Evolutionary conservation across 2,797 vertebrate genomes (phyloP), one percentile per base, ranked within the genome.

Genomic region (Gymnothorax reevesii): DNA sequence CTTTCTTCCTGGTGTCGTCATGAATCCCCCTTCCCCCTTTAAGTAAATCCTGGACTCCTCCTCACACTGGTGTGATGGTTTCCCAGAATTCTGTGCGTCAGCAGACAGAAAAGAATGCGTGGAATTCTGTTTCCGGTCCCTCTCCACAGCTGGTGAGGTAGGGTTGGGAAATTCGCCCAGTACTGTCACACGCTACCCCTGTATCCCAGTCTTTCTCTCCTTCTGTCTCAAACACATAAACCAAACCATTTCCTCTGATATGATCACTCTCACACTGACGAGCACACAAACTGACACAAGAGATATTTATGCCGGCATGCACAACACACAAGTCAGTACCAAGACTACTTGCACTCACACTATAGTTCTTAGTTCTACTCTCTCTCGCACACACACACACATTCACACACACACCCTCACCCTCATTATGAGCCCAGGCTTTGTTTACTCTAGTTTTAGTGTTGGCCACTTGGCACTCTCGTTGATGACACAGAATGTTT

Each of bases 51-150:
- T 75, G 10, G 13, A 42, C 10, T 49, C 71, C 27, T 79, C 60
- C 57, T 75, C 27, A 12, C 27, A 49, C 49, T 17, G 12, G 71
- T 7, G 13, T 25, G 60, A 59, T 83, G 64, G 73, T 84, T 85
- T 86, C 84, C 82, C 85, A 90, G 88, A 91, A 87, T 88, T 88
- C 85, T 90, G 90, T 59, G 83, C 89, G 91, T 93, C 85, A 86
- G 92, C 92, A 93, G 93, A 91, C 92, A 93, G 92, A 93, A 91
- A 69, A 92, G 92, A 95, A 95, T 95, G 90, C 85, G 2, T 82
- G 93, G 94, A 95, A 96, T 96, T 92, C 91, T 87, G 84, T 71
- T 83, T 69, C 86, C 77, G 57, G 82, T 73, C 54, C n/a, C 42
- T 83, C 80, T 89, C 89, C 75, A 54, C 49, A 54, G 75, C 75